Conservation (phyloP, 2,888 invertebrate genomes). For the Hofmannophila pseudospretella region DNA sequence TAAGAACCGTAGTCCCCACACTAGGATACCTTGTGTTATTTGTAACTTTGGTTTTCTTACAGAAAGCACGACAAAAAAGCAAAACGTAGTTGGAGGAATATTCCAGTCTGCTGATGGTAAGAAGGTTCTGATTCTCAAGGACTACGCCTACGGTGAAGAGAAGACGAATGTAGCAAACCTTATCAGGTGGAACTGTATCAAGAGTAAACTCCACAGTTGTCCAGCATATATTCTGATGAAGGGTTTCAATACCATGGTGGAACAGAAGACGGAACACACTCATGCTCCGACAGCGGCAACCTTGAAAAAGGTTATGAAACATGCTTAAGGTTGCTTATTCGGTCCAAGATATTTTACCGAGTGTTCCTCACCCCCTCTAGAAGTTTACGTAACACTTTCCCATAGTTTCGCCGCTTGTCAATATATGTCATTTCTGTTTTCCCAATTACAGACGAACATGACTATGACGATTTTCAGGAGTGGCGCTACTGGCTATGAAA, state of each 20-base stretch:
- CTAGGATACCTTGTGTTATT: too few relatives aligned
- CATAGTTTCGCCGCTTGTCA: too few relatives aligned
- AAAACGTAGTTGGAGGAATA: conserved; percentile 34
- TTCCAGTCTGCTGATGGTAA: conserved; percentile 24
- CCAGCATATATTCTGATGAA: conserved; percentile 30
- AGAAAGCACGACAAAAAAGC: too few relatives aligned
- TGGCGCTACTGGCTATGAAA: too few relatives aligned
- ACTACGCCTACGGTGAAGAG: conserved; percentile 28
- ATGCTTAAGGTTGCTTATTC: neutral
- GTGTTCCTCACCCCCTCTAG: too few relatives aligned
- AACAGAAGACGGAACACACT: conserved; percentile 23
- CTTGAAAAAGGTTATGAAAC: conserved; percentile 8
- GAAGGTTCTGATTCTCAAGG: conserved; percentile 29
- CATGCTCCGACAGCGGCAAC: conserved; percentile 23
- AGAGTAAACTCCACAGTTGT: conserved; percentile 14
- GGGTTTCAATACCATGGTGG: conserved; percentile 16
- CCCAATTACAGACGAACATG: too few relatives aligned
- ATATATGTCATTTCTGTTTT: too few relatives aligned
- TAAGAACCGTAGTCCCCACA: too few relatives aligned
- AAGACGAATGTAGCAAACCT: conserved; percentile 7
- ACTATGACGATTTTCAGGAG: too few relatives aligned
- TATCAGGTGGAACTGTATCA: conserved; percentile 12
- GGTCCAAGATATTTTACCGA: too few relatives aligned
- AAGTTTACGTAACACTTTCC: too few relatives aligned
- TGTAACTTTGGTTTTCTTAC: too few relatives aligned